These are phyloP conservation scores for Adela reaumurella DNA, from an alignment of 2,888 invertebrate species.

Conservation along the genomic window DNA sequence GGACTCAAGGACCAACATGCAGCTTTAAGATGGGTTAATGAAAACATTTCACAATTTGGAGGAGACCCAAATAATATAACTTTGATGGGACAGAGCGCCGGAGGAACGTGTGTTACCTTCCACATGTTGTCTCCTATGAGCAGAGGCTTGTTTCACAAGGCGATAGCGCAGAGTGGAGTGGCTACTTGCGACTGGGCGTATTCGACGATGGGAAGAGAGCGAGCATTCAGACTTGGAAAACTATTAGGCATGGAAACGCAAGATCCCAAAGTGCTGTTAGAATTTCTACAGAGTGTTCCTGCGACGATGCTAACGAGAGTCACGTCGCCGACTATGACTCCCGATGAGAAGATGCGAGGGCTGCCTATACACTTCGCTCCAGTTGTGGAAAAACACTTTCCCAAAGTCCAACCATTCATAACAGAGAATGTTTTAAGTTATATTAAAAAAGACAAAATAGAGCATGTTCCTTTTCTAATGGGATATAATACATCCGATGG, in stretches of 20 bases:
- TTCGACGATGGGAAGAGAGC: conserved; percentile 15
- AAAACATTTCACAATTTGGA: conserved; percentile 29
- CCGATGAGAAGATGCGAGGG: conserved; percentile 24
- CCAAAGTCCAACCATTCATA: conserved; percentile 23
- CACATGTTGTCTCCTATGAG: conserved; percentile 39
- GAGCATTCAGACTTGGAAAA: conserved; percentile 27
- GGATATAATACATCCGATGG: conserved; percentile 10
- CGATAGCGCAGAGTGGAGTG: conserved; percentile 35
- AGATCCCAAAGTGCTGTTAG: conserved; percentile 21
- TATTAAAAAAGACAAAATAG: conserved; percentile 20
- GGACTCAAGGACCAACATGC: conserved; percentile 36
- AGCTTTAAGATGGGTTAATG: conserved; percentile 28
- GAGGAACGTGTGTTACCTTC: conserved; percentile 28
- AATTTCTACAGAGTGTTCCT: conserved; percentile 23
- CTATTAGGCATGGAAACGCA: conserved; percentile 26
- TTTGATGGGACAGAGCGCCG: conserved; percentile 40
- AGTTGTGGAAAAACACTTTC: conserved; percentile 26
- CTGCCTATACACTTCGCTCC: conserved; percentile 28
- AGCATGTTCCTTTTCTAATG: conserved; percentile 24
- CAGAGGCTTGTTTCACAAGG: conserved; percentile 32
- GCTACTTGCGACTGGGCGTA: conserved; percentile 24
- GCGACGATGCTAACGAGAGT: conserved; percentile 19
- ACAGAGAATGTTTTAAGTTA: conserved; percentile 21
- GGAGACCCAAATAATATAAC: conserved; percentile 32
- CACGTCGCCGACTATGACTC: conserved; percentile 20